Evolutionary conservation across 1,140 invertebrate genomes (phyloP), one percentile per base, ranked within the genome.

Genomic region (Heliconius himera): DNA sequence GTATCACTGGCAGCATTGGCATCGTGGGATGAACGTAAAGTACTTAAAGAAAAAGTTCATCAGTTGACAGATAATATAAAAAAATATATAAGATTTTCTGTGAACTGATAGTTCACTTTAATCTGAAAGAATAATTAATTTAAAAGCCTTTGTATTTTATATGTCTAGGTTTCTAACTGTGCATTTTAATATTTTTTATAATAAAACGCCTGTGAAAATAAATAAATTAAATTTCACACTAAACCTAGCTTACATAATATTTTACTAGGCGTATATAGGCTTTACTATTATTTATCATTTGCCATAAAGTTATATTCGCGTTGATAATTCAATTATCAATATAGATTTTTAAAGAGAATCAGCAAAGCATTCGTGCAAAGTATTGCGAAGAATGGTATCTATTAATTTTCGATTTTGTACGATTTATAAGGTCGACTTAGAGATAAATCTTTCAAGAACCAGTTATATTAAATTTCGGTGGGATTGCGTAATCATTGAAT

Each of bases 401-500:
- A 81, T 78, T 81, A 77, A 78, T 75, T 78, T 66, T 78, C 26
- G 74, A 77, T 81, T 81, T 81, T 78, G 41, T 75, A 83, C 74
- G 76, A 83, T 84, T 84, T 83, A 87, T 89, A 88, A 88, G 83
- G 87, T 89, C 83, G 75, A 74, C 80, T 73, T 73, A 78, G 76
- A 86, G 81, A 88, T 90, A 86, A 86, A 87, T 87, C 82, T 83
- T 82, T 81, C 75, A 72, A 86, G 73, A 92, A 92, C 89, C 85
- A 82, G 90, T 91, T 88, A 66, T 84, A 84, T 80, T 83, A 83
- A 85, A 88, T 88, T 86, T 85, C 73, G 83, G 78, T 80, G 29
- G n/a, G 72, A 86, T 91, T 91, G 84, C 89, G 88, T 90, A 90
- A 92, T 85, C 79, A 46, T 74, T 77, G 81, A 85, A 89, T 81